Conservation (phyloP, 1,140 invertebrate species). For the Myzus persicae region DNA sequence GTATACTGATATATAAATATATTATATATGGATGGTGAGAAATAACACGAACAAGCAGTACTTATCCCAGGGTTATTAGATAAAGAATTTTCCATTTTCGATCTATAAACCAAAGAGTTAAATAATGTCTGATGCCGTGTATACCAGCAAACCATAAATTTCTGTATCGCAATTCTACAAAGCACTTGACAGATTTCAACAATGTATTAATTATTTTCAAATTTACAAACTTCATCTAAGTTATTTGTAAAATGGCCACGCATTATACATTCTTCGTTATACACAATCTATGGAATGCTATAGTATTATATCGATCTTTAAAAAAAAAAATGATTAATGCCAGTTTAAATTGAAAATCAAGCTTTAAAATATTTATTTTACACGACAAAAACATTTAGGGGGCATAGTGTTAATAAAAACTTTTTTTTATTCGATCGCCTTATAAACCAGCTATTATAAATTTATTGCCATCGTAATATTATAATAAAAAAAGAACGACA, state of each 20-base stretch:
- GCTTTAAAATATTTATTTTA: neutral
- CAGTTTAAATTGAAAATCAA: neutral
- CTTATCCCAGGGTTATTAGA: neutral
- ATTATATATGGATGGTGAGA: neutral
- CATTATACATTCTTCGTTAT: neutral
- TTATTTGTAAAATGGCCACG: neutral
- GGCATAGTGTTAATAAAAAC: neutral
- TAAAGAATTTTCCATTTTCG: neutral
- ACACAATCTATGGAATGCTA: neutral
- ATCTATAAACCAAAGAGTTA: neutral
- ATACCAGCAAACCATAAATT: neutral
- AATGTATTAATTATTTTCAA: slow-evolving; percentile 10
- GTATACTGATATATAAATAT: neutral
- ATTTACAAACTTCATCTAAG: neutral
- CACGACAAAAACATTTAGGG: neutral
- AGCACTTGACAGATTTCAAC: neutral
- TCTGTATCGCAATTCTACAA: neutral
- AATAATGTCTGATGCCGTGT: neutral
- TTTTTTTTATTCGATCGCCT: neutral
- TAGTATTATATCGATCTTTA: neutral
- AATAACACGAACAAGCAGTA: neutral
- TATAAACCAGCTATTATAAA: neutral
- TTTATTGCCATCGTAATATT: neutral
- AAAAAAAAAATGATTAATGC: neutral
- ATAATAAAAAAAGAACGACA: neutral